Percentiles rank a stretch among this genome's conserved stretches.
Evolutionary conservation across 2,113 vertebrate species (phyloP).

Genomic region (Lepus americanus): DNA sequence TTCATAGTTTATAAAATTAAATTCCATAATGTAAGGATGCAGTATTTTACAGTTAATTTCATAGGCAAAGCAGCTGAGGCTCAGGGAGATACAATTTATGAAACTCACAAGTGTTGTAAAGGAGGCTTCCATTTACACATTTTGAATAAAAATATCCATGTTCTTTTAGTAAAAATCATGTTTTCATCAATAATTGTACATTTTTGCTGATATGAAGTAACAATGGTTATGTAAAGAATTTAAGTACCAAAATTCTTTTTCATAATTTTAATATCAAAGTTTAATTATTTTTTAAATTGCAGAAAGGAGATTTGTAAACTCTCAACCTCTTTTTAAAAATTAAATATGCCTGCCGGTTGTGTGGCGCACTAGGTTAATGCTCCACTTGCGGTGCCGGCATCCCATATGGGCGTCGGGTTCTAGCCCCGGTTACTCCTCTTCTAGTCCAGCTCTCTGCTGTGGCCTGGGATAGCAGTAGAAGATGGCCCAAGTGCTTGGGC

Average conservation of each 20-base stretch:
- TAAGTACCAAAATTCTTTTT: not conserved
- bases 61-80: too few relatives aligned
- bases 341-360: not conserved
- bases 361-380: too few relatives aligned
- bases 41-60: not conserved
- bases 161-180: not conserved
- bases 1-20: not conserved
- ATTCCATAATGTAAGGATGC: not conserved
- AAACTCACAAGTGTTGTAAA: not conserved
- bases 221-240: too few relatives aligned
- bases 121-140: too few relatives aligned
- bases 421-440: too few relatives aligned
- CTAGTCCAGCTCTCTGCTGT: too few relatives aligned
- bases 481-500: too few relatives aligned
- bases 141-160: not conserved
- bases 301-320: not conserved
- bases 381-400: too few relatives aligned
- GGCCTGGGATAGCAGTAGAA: too few relatives aligned
- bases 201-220: not conserved
- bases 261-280: not conserved
- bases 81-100: not conserved
- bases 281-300: not conserved
- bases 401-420: too few relatives aligned
- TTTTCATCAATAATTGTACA: not conserved
- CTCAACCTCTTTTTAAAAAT: not conserved